Evolutionary conservation across 2,113 vertebrate species (phyloP).

Genomic region (Dasyprocta punctata): DNA sequence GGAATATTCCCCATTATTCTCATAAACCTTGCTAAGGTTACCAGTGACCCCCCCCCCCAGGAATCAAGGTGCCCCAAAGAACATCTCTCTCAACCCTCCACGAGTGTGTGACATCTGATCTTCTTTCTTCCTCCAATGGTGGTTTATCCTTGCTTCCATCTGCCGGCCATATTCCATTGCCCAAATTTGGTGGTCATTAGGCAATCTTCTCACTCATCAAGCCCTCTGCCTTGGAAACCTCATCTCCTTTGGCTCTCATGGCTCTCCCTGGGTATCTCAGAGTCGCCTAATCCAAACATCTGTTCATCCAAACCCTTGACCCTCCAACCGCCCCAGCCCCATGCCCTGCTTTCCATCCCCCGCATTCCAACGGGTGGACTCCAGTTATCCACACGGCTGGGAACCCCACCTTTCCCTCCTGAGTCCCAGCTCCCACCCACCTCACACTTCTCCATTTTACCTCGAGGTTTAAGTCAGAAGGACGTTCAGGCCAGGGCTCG

Average conservation of each 20-base stretch:
- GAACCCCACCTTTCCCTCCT: background rate
- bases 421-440: background rate
- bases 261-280: background rate
- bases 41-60: background rate
- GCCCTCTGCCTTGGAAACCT: background rate
- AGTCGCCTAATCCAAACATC: background rate
- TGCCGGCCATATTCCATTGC: background rate
- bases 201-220: background rate
- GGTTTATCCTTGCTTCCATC: background rate
- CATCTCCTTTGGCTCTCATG: background rate
- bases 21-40: background rate
- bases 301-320: background rate
- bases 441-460: background rate
- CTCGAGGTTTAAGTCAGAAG: background rate
- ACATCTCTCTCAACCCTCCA: background rate
- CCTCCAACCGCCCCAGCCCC: background rate
- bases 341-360: rapidly evolving
- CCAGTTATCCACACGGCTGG: background rate
- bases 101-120: background rate
- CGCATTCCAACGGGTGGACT: background rate
- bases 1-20: background rate
- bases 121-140: background rate
- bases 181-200: background rate
- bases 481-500: background rate
- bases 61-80: background rate